phyloP scores from a whole-genome alignment of 2,113 vertebrate genomes.

The Corythaixoides concolor region DNA sequence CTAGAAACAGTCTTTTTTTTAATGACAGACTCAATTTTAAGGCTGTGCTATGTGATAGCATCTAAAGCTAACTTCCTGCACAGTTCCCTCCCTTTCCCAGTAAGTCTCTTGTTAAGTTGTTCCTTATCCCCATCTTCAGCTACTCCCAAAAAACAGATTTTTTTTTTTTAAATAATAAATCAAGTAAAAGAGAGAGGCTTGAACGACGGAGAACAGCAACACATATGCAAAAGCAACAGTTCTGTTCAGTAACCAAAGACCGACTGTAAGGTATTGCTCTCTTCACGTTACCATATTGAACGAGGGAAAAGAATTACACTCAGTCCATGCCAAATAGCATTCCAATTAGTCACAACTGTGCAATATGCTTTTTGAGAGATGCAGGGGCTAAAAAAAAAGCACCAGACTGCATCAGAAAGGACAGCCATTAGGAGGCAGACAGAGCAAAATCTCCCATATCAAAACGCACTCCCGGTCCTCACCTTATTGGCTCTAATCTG shows the following conservation, averaged over 20 bases:
- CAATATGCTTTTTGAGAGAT: neutral
- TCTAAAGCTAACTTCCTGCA: neutral
- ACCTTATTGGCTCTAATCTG: slow-evolving; percentile 96
- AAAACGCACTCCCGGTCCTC: neutral
- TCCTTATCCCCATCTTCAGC: neutral
- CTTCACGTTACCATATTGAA: rapidly evolving
- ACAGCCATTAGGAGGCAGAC: neutral
- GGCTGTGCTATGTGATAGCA: neutral
- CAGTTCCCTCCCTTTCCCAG: neutral
- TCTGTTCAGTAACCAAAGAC: neutral
- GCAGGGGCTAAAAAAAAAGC: neutral
- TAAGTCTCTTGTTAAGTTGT: neutral
- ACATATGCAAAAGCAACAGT: neutral
- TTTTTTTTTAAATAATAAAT: no score
- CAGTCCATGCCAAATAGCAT: neutral
- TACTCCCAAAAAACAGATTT: neutral
- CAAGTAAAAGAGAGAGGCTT: neutral
- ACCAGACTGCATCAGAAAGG: neutral
- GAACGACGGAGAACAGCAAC: neutral
- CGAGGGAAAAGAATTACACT: neutral
- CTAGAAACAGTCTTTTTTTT: neutral
- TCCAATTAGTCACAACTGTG: neutral
- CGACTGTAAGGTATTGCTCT: neutral
- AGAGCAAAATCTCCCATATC: rapidly evolving
- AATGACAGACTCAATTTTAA: neutral